Percentiles rank a stretch among this genome's conserved stretches.
phyloP scores from a whole-genome alignment of 1,140 invertebrate species.

The Drosophila gunungcola region DNA sequence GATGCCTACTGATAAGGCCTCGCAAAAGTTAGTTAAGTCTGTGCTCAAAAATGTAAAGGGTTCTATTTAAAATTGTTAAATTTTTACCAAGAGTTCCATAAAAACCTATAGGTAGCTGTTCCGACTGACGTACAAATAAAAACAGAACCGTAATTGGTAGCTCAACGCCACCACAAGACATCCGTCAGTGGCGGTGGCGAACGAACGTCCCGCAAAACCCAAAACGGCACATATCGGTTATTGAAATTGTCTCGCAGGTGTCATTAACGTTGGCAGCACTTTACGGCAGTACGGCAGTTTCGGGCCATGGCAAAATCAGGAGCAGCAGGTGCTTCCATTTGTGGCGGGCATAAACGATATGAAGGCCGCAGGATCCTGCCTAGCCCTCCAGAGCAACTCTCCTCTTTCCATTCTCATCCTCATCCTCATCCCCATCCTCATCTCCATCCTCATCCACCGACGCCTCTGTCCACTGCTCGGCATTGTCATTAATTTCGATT shows the following conservation, averaged over 20 bases:
- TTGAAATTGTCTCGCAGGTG: slow-evolving; percentile 82
- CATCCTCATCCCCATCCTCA: neutral
- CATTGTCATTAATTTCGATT: slow-evolving; percentile 79
- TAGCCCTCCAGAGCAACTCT: neutral
- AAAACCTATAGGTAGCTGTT: neutral
- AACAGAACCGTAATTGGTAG: slow-evolving; percentile 52
- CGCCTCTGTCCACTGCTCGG: slow-evolving; percentile 33
- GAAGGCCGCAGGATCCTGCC: slow-evolving; percentile 18
- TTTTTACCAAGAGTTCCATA: neutral
- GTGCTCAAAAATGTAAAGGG: too few species aligned
- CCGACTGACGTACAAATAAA: slow-evolving; percentile 14
- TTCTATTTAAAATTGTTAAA: neutral
- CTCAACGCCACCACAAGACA: slow-evolving; percentile 36
- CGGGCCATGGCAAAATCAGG: slow-evolving; percentile 3
- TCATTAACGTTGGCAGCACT: slow-evolving; percentile 69
- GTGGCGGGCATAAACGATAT: slow-evolving; percentile 51
- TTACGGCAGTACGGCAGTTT: slow-evolving; percentile 17
- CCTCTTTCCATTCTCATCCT: neutral
- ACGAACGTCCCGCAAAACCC: slow-evolving; percentile 37
- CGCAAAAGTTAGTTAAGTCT: too few species aligned
- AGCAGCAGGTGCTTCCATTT: slow-evolving; percentile 71
- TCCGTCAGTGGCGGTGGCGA: slow-evolving; percentile 18
- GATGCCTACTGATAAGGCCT: too few species aligned
- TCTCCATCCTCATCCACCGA: slow-evolving; percentile 1
- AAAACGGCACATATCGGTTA: slow-evolving; percentile 74